phyloP scores from a whole-genome alignment of 1,140 invertebrate species.

The Lysiphlebus fabarum region DNA sequence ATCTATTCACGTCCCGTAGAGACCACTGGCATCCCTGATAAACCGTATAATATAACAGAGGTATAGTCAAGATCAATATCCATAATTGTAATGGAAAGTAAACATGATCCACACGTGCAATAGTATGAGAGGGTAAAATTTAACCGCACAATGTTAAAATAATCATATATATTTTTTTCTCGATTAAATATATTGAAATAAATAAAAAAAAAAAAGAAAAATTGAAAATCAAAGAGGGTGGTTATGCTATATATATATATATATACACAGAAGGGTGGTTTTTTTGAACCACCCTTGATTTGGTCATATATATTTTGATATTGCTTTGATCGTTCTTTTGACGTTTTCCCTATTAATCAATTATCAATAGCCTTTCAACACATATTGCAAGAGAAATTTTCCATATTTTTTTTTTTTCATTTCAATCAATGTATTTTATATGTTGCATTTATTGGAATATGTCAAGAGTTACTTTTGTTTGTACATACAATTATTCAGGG shows the following conservation, averaged over 20 bases:
- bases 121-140: slow-evolving; percentile 8
- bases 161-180: slow-evolving; percentile 20
- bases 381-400: too few species aligned
- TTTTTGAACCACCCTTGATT: neutral
- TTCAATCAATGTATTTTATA: too few species aligned
- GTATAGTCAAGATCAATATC: slow-evolving; percentile 23
- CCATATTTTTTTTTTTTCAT: too few species aligned
- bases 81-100: slow-evolving; percentile 27
- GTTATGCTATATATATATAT: neutral
- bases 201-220: slow-evolving; percentile 8
- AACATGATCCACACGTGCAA: slow-evolving; percentile 24
- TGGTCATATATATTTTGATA: slow-evolving; percentile 14
- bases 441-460: too few species aligned
- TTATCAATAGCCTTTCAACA: slow-evolving; percentile 8
- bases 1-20: slow-evolving; percentile 20
- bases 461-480: too few species aligned
- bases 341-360: slow-evolving; percentile 23
- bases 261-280: slow-evolving; percentile 1
- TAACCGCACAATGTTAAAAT: slow-evolving; percentile 7
- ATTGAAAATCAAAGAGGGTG: slow-evolving; percentile 2
- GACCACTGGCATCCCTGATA: slow-evolving; percentile 15
- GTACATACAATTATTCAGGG: too few species aligned
- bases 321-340: slow-evolving; percentile 18
- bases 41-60: slow-evolving; percentile 1
- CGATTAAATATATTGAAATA: slow-evolving; percentile 1